Evolutionary conservation across 1,140 invertebrate genomes (phyloP), one percentile per base, ranked within the genome.

Genomic region (Orius laevigatus): DNA sequence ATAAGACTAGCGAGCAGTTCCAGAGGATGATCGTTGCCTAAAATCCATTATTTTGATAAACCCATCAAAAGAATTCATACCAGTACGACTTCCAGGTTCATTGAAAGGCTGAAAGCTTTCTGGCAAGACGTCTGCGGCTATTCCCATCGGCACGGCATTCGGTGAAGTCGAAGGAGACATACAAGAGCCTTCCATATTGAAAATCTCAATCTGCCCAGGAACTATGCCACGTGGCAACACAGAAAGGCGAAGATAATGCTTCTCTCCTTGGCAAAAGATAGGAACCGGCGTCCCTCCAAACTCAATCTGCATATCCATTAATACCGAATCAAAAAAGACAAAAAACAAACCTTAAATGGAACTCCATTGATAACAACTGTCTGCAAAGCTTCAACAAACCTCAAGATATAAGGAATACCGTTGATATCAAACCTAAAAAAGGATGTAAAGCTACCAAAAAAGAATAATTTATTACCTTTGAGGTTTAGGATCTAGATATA

Each of bases 201-300:
- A 63, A 15, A 85, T 80, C 51, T 68, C 69, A 0, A 83, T 68
- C 48, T 72, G 69, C 0, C 84, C 82, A 1, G 80, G 76, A 39
- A 69, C 70, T 2, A 83, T 67, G 18, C 81, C 78, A 44, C 78
- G 75, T 0, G 90, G 84, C 44, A 92, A 65, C 0, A 81, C 79
- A 0, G 81, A 73, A 53, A 93, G 78, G 31, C 86, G 69, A 15
- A 97, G 74, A 56, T 83, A 90, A 63, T 90, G 84, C 53, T 81
- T 81, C 51, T 78, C 76, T 14, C 78, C 80, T 16, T 78, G 75
- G 19, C 94, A 71, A 44, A 81, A 72, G 46, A 93, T 79, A 1
- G 88, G 79, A 58, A 90, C 87, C 0, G 91, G 90, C 35, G 93
- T 69, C 8, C 90, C 92, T 41, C 91, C 92, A 69, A 93, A 96